Conservation (phyloP, 2,113 vertebrate species). For the Serinus canaria region DNA sequence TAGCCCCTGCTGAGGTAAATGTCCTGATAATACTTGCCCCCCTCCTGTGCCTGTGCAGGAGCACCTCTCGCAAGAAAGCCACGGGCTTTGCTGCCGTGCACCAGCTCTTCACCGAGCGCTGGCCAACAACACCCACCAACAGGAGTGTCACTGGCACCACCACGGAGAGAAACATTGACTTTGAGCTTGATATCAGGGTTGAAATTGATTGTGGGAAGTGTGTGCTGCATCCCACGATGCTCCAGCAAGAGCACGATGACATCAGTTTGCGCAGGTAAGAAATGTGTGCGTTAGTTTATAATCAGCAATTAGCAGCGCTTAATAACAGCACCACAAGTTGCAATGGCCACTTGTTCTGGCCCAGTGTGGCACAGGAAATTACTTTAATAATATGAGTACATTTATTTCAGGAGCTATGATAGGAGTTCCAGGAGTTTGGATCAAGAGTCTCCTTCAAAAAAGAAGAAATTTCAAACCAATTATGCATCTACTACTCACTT, state of each 20-base stretch:
- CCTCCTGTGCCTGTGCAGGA: constrained; percentile 63
- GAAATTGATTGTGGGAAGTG: constrained; percentile 98
- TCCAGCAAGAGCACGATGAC: constrained; percentile 90
- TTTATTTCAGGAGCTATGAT: constrained; percentile 85
- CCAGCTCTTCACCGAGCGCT: constrained; percentile 92
- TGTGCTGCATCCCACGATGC: constrained; percentile 91
- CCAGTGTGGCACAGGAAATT: not conserved
- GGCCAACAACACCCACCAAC: constrained; percentile 82
- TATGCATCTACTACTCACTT: constrained; percentile 90
- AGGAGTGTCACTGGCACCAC: constrained; percentile 82
- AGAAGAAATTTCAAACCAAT: constrained; percentile 91
- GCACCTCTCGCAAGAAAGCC: constrained; percentile 82
- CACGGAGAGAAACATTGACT: constrained; percentile 95
- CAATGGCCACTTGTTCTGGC: not conserved
- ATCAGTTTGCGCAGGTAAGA: constrained; percentile 84
- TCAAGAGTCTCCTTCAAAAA: constrained; percentile 96
- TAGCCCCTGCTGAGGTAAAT: not conserved
- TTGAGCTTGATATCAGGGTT: constrained; percentile 95
- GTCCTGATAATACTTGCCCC: not conserved
- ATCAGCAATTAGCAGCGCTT: not conserved
- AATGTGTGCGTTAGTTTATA: fast-evolving
- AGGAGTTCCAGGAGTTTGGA: constrained; percentile 91
- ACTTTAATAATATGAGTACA: not conserved
- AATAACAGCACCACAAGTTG: fast-evolving
- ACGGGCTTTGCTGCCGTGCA: constrained; percentile 90